Percentiles rank a stretch among this genome's conserved stretches.
phyloP scores from a whole-genome alignment of 2,113 vertebrate genomes.

The Grammomys dolichurus region DNA sequence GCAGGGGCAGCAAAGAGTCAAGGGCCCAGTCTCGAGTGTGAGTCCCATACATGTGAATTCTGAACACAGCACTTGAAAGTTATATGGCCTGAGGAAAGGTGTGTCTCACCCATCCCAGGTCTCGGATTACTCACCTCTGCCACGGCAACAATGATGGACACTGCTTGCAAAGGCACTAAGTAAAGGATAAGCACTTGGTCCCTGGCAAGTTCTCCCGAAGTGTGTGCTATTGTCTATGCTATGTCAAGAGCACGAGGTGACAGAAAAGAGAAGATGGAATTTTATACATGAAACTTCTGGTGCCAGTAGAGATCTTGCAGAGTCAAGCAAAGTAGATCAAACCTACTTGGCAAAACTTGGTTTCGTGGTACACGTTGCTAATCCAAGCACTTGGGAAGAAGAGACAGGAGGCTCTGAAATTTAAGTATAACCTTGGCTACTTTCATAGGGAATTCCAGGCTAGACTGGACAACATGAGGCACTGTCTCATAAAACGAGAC shows the following conservation, averaged over 20 bases:
- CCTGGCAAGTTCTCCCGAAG: not conserved
- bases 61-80: not conserved
- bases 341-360: not conserved
- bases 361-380: not conserved
- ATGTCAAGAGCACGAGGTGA: not conserved
- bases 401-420: not conserved
- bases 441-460: not conserved
- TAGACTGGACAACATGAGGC: not conserved
- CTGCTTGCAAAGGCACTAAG: not conserved
- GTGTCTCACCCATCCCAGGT: not conserved
- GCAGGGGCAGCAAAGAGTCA: not conserved
- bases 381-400: not conserved
- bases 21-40: not conserved
- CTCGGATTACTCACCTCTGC: slow-evolving; percentile 18
- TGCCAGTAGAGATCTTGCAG: not conserved
- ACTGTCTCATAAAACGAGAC: not conserved
- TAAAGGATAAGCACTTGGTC: not conserved
- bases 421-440: not conserved
- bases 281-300: not conserved
- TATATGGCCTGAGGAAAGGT: not conserved
- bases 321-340: slow-evolving; percentile 4
- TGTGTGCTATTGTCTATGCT: not conserved
- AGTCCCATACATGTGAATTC: not conserved
- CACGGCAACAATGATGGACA: not conserved
- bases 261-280: not conserved